phyloP scores from a whole-genome alignment of 2,797 vertebrate species.

The Florisuga fusca region DNA sequence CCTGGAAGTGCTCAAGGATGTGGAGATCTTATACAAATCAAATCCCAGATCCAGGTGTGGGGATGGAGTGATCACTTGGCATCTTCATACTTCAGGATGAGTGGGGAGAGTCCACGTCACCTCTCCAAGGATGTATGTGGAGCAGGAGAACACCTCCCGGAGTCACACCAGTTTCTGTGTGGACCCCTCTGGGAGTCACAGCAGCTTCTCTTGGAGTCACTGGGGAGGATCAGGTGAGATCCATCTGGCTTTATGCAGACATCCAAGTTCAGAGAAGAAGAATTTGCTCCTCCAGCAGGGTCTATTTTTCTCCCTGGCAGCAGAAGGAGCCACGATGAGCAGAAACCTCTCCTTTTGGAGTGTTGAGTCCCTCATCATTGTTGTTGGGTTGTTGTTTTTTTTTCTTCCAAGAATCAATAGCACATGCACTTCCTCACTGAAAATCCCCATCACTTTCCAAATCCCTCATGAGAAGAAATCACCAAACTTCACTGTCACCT shows the following conservation, averaged over 20 bases:
- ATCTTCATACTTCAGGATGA: too few relatives aligned
- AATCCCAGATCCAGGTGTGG: fast-evolving
- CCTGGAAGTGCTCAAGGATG: background rate
- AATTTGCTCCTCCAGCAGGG: background rate
- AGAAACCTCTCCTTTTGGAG: background rate
- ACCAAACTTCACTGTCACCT: background rate
- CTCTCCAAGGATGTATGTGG: background rate
- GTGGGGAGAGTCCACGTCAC: background rate
- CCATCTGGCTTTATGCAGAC: conserved; percentile 8
- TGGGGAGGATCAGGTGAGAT: background rate
- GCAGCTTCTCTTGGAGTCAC: background rate
- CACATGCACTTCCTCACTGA: background rate
- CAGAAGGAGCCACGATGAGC: background rate
- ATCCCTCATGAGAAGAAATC: background rate
- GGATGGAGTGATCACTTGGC: background rate
- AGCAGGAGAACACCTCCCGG: background rate
- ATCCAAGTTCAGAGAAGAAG: conserved; percentile 18
- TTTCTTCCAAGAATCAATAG: background rate
- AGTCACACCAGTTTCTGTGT: background rate
- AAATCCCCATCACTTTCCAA: background rate
- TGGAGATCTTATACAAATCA: background rate
- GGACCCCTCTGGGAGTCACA: background rate
- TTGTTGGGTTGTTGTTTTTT: too few relatives aligned
- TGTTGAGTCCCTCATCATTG: background rate
- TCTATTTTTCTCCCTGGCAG: background rate